A percentile compares a stretch with the other conserved stretches of the same genome.
These are phyloP conservation scores for Amblyopsis rosae DNA, from an alignment of 2,113 vertebrate species.

Conservation along the genomic window DNA sequence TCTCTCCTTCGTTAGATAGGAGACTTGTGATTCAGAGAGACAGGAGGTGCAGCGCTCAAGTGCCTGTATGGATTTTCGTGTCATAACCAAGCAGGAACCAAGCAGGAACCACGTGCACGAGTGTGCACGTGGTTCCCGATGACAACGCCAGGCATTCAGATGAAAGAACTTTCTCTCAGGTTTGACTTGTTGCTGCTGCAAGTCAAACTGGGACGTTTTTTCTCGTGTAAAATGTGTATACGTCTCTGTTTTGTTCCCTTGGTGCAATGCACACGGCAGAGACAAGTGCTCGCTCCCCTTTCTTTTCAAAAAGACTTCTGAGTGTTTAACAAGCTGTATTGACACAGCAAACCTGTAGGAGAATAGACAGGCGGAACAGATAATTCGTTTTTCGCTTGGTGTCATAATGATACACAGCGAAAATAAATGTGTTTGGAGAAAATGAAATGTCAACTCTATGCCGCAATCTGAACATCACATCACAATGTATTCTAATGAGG, in stretches of 20 bases:
- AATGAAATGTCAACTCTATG: too few species aligned
- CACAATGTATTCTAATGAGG: too few species aligned
- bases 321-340: constrained; percentile 32
- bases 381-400: constrained; percentile 30
- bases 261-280: constrained; percentile 2
- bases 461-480: too few species aligned
- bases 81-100: constrained; percentile 1
- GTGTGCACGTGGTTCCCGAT: too few species aligned
- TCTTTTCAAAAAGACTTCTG: constrained; percentile 1
- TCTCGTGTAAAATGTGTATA: constrained; percentile 2
- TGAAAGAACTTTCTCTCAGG: constrained; percentile 20
- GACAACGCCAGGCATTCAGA: constrained; percentile 19
- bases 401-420: background rate
- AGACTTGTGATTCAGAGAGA: constrained; percentile 1
- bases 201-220: constrained; percentile 14
- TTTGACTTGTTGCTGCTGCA: constrained; percentile 24
- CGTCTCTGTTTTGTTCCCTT: constrained; percentile 13
- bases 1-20: constrained; percentile 26
- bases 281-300: constrained; percentile 11
- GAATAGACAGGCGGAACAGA: background rate
- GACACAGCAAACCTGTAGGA: constrained; percentile 3
- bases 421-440: too few species aligned
- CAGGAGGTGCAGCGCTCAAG: background rate
- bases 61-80: constrained; percentile 15
- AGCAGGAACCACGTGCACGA: too few species aligned